Conservation (phyloP, 2,797 vertebrate genomes). For the Acanthiza pusilla region DNA sequence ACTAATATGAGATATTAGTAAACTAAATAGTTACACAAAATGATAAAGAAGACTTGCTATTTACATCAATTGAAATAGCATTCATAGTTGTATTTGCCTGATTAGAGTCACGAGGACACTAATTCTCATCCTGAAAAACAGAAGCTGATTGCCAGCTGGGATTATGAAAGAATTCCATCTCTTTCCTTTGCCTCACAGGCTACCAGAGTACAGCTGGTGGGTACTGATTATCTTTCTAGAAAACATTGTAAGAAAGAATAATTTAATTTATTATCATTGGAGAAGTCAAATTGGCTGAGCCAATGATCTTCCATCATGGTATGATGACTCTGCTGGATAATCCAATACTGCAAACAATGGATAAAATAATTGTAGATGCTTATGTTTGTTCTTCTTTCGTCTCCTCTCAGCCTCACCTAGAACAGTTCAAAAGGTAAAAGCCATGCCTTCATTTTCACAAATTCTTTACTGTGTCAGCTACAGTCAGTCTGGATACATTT, state of each 20-base stretch:
- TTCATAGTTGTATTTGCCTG: background rate
- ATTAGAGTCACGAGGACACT: slow-evolving; percentile 8
- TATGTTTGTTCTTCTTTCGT: background rate
- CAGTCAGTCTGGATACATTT: slow-evolving; percentile 16
- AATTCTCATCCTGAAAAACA: slow-evolving; percentile 26
- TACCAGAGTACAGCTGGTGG: background rate
- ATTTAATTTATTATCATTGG: background rate
- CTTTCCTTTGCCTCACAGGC: background rate
- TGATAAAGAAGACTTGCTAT: background rate
- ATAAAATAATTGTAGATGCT: background rate
- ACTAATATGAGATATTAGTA: background rate
- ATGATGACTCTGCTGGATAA: background rate
- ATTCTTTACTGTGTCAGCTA: slow-evolving; percentile 21
- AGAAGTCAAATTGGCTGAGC: background rate
- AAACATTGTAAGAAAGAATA: background rate
- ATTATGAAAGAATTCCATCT: slow-evolving; percentile 20
- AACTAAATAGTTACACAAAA: background rate
- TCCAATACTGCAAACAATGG: background rate
- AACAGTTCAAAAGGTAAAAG: slow-evolving; percentile 40
- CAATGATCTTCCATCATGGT: background rate
- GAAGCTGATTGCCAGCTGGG: slow-evolving; percentile 24
- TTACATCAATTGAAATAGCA: background rate
- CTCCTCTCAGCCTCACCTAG: background rate
- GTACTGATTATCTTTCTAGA: background rate
- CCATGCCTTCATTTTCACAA: background rate